Evolutionary conservation across 2,113 vertebrate species (phyloP).

Genomic region (Cololabis saira): DNA sequence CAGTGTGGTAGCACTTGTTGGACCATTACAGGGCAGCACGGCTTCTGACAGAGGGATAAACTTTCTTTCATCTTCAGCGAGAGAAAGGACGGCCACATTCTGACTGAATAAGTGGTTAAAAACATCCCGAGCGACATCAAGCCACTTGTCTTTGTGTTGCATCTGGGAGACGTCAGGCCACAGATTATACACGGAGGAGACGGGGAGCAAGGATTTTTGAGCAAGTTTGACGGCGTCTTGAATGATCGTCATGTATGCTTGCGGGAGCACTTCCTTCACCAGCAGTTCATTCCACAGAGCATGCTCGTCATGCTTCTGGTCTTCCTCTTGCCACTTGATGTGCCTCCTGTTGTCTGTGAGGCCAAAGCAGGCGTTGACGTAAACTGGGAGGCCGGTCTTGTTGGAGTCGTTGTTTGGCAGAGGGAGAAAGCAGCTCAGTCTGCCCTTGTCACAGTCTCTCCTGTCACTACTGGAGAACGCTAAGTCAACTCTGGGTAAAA

Average conservation of each 20-base stretch:
- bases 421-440: slow-evolving; percentile 86
- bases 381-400: slow-evolving; percentile 82
- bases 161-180: slow-evolving; percentile 81
- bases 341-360: slow-evolving; percentile 87
- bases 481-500: slow-evolving; percentile 82
- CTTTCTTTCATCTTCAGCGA: slow-evolving; percentile 50
- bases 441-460: slow-evolving; percentile 55
- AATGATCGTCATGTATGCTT: slow-evolving; percentile 77
- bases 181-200: slow-evolving; percentile 70
- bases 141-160: slow-evolving; percentile 74
- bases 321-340: slow-evolving; percentile 86
- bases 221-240: slow-evolving; percentile 65
- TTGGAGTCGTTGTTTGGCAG: slow-evolving; percentile 87
- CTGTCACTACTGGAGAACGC: slow-evolving; percentile 76
- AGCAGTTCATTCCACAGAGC: slow-evolving; percentile 86
- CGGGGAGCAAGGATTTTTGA: slow-evolving; percentile 51
- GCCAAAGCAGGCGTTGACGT: slow-evolving; percentile 85
- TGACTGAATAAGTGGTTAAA: slow-evolving; percentile 70
- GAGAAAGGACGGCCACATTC: slow-evolving; percentile 69
- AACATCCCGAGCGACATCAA: slow-evolving; percentile 63
- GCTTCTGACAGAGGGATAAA: slow-evolving; percentile 75
- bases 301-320: slow-evolving; percentile 80
- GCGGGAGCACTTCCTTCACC: slow-evolving; percentile 80
- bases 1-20: slow-evolving; percentile 23
- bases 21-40: slow-evolving; percentile 70